Base-by-base conservation (phyloP, 2,113 vertebrate genomes). In the Gulo gulo region DNA sequence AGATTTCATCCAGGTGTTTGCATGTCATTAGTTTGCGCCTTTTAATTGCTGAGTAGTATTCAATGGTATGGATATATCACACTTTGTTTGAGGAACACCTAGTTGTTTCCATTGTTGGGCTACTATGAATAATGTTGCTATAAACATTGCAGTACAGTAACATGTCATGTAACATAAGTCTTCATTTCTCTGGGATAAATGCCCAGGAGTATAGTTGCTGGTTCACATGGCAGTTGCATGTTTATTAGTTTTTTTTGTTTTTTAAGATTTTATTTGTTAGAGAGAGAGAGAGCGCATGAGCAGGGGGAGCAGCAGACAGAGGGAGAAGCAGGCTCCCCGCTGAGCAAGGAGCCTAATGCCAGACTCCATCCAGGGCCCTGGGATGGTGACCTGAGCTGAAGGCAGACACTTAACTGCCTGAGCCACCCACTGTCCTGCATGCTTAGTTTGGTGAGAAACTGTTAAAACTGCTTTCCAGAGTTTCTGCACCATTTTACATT, bases 381-480 rank as follows among this genome's bases (percentile, higher is more conserved):
- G 31, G 14, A 67, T 67, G 31, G 16, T 67, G 63, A 67, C 31
- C 63, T 67, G 31, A 67, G 63, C 63, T 34, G 31, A 67, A 67
- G 63, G 63, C 63, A 67, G 63, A 67, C 31, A 13, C 14, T 34
- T 67, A 67, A 15, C 31, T 31, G 63, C 2, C 15, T 67, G 31
- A 67, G 63, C 63, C 63, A 67, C 63, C 31, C 63, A 16, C 31
- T 67, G 63, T 67, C 63, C 31, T 79, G 8, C 42, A 52, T 84
- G 24, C 52, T 88, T 94, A 94, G 59, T 92, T 96, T 57, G 26
- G 52, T 69, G 83, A 73, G 59, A 93, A 95, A 97, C 20, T 61
- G 24, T n/a, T 39, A 39, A n/a, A 39, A 92, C 21, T 88, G 16
- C 88, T 91, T 86, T 13, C 65, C 23, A 69, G 71, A 65, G 52